These are phyloP conservation scores for Gouania willdenowi DNA, from an alignment of 2,797 vertebrate species.

Conservation along the genomic window DNA sequence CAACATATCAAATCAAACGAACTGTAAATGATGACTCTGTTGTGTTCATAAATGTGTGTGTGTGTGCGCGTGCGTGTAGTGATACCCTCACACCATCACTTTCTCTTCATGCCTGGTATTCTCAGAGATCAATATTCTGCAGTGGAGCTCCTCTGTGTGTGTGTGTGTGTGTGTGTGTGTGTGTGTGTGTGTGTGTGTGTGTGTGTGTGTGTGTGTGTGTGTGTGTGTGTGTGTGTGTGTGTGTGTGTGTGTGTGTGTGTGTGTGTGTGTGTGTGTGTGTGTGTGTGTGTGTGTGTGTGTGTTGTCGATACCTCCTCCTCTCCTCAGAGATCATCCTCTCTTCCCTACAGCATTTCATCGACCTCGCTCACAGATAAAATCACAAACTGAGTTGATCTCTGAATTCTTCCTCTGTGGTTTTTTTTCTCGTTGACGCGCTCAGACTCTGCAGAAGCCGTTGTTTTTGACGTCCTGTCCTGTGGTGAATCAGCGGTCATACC, in stretches of 20 bases:
- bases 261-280: constrained; percentile 9
- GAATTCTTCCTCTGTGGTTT: too few species aligned
- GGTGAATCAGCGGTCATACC: too few species aligned
- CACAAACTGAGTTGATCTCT: neutral
- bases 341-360: constrained; percentile 47
- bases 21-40: too few species aligned
- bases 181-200: constrained; percentile 23
- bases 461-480: too few species aligned
- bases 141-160: constrained; percentile 58
- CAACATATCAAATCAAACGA: too few species aligned
- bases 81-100: constrained; percentile 12
- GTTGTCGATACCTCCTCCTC: constrained; percentile 54
- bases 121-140: constrained; percentile 70
- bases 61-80: too few species aligned
- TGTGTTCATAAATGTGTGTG: too few species aligned
- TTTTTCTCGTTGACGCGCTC: too few species aligned
- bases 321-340: constrained; percentile 59
- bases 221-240: constrained; percentile 12
- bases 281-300: constrained; percentile 50
- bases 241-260: constrained; percentile 11
- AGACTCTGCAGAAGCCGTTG: too few species aligned
- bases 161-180: constrained; percentile 8
- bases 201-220: constrained; percentile 7
- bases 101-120: constrained; percentile 55
- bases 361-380: constrained; percentile 37